Percentiles rank a stretch among this genome's conserved stretches.
These are phyloP conservation scores for Onchidella celtica DNA, from an alignment of 2,888 invertebrate species.

Conservation along the genomic window DNA sequence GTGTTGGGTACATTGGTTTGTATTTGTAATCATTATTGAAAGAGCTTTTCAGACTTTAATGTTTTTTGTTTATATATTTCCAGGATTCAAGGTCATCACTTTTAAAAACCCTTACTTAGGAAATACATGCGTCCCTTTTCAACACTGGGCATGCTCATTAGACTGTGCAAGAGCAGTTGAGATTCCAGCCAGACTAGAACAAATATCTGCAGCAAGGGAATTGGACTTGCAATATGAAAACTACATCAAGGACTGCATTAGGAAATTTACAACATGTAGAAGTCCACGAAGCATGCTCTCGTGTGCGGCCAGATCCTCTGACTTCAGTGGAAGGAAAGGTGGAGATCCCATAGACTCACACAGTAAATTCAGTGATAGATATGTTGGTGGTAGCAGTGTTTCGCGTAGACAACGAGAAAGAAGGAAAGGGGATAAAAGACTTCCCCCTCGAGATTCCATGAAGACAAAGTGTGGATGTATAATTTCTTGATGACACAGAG, in stretches of 20 bases:
- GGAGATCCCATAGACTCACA: conserved; percentile 1
- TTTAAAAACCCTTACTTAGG: conserved; percentile 82
- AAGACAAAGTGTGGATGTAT: conserved; percentile 47
- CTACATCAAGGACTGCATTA: conserved; percentile 70
- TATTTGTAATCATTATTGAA: no score
- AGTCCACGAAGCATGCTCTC: conserved; percentile 52
- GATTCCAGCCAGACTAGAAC: conserved; percentile 79
- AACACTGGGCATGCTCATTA: conserved; percentile 81
- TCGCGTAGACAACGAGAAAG: conserved; percentile 8
- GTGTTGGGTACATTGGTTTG: no score
- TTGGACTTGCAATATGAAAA: conserved; percentile 78
- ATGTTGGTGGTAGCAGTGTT: background rate
- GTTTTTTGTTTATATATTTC: no score
- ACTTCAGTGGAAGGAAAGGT: background rate
- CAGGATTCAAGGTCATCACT: conserved; percentile 81
- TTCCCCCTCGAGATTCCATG: conserved; percentile 5
- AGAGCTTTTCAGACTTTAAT: no score
- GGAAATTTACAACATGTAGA: conserved; percentile 56
- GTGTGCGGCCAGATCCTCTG: conserved; percentile 46
- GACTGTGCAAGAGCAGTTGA: conserved; percentile 81
- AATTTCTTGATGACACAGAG: conserved; percentile 49
- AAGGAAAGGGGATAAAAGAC: background rate
- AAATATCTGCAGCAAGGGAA: conserved; percentile 77
- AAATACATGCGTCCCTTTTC: conserved; percentile 82
- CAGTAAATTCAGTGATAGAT: background rate